Base-by-base conservation (phyloP, 2,113 vertebrate species). In the Ammospiza nelsoni region DNA sequence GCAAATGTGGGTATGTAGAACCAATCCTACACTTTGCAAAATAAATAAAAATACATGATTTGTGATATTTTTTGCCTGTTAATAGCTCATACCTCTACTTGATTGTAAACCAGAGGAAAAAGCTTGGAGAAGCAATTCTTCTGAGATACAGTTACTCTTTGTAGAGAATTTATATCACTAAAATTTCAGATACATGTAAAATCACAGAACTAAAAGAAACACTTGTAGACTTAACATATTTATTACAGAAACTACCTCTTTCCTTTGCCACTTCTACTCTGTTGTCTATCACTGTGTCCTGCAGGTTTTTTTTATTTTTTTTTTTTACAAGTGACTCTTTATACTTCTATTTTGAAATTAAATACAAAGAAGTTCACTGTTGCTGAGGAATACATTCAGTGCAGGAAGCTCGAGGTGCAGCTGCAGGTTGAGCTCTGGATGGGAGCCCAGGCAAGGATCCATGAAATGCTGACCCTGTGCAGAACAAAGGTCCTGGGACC, bases 271-370 rank as follows among this genome's bases (percentile, higher is more conserved):
- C 4, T 57, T 41, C 28, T 78, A 16, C 11, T 58, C 3, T 54
- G 17, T 49, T 69, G 13, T 28, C 28, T 65, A 13, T 23, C 7
- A 9, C 1, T 0, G 0, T 21, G n/a, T 18, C 57, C 11, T 49
- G 49, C 63, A 71, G 8, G 3, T 22, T 51, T 35, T 35, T 35
- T 46, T 7, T 43, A 10, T 39, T 12, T 39, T 11, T 41, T 7
- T 7, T 6, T 65, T 55, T 31, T 2, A 19, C 22, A 76, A 65
- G 6, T 9, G 8, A 43, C 6, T 86, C 18, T 35, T 58, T 17
- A 68, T 6, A 24, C 6, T 35, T 66, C 8, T 41, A 9, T 23
- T 44, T 23, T 20, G 25, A 58, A 90, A 63, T 23, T 0, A 78
- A 77, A 69, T 68, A 48, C 11, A 46, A 41, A 58, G 39, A 54